phyloP scores from a whole-genome alignment of 2,113 vertebrate species.

The Crypturellus undulatus region DNA sequence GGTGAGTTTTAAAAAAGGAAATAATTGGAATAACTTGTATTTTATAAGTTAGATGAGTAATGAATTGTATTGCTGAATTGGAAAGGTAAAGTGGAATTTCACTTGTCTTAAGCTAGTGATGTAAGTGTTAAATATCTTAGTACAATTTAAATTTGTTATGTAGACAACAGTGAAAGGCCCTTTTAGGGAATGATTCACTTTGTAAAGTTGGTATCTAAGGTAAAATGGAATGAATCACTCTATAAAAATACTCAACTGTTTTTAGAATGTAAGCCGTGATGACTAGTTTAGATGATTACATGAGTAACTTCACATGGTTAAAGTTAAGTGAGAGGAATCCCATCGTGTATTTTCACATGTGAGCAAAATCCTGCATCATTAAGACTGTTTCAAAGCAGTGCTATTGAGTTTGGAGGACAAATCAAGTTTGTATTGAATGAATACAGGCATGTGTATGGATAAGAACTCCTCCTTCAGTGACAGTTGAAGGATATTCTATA shows the following conservation, averaged over 20 bases:
- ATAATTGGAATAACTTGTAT: neutral
- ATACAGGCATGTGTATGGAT: neutral
- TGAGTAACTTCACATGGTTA: neutral
- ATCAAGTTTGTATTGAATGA: neutral
- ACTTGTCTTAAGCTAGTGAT: neutral
- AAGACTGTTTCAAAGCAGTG: neutral
- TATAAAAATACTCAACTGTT: neutral
- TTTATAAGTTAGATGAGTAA: neutral
- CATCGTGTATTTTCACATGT: neutral
- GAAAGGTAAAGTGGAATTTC: neutral
- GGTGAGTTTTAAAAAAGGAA: neutral
- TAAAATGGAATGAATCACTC: neutral
- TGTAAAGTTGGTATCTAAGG: neutral
- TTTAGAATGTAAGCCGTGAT: neutral
- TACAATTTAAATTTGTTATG: neutral
- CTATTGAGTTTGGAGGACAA: neutral
- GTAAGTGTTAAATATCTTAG: neutral
- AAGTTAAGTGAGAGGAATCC: neutral
- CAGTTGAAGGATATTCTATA: neutral
- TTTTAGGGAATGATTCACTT: neutral
- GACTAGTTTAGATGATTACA: neutral
- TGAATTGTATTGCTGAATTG: neutral
- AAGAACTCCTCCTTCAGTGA: neutral
- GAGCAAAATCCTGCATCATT: neutral
- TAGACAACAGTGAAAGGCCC: neutral